Percentiles rank a stretch among this genome's conserved stretches.
Evolutionary conservation across 2,888 invertebrate species (phyloP).

Genomic region (Platycnemis pennipes): DNA sequence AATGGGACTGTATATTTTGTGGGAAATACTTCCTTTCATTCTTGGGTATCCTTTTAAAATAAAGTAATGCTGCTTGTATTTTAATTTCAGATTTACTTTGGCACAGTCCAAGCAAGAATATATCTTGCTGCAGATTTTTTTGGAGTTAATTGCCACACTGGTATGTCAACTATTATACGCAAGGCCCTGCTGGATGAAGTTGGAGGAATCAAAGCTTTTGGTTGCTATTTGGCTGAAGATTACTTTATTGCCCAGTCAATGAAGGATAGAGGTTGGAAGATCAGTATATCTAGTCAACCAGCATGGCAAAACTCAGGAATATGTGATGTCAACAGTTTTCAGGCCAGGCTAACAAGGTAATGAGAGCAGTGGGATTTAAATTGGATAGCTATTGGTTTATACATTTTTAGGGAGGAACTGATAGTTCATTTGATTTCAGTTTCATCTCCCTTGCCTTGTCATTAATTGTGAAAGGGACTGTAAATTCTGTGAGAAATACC

Average conservation of each 20-base stretch:
- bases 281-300: constrained; percentile 94
- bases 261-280: constrained; percentile 93
- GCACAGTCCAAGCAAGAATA: constrained; percentile 97
- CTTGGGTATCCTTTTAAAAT: neutral
- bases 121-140: constrained; percentile 96
- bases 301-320: constrained; percentile 97
- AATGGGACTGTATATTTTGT: neutral
- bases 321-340: constrained; percentile 92
- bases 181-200: constrained; percentile 94
- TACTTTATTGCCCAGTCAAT: constrained; percentile 97
- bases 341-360: constrained; percentile 86
- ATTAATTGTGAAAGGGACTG: too few species aligned
- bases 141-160: constrained; percentile 97
- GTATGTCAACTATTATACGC: constrained; percentile 97
- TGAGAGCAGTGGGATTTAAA: neutral
- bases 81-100: constrained; percentile 90
- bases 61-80: neutral
- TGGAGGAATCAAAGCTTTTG: constrained; percentile 95
- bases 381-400: too few species aligned
- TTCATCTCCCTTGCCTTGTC: too few species aligned
- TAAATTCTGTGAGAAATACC: too few species aligned
- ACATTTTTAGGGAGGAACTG: too few species aligned
- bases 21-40: neutral
- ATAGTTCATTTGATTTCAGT: too few species aligned
- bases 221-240: constrained; percentile 98